Evolutionary conservation across 2,888 invertebrate species (phyloP).

Genomic region (Aelia acuminata): DNA sequence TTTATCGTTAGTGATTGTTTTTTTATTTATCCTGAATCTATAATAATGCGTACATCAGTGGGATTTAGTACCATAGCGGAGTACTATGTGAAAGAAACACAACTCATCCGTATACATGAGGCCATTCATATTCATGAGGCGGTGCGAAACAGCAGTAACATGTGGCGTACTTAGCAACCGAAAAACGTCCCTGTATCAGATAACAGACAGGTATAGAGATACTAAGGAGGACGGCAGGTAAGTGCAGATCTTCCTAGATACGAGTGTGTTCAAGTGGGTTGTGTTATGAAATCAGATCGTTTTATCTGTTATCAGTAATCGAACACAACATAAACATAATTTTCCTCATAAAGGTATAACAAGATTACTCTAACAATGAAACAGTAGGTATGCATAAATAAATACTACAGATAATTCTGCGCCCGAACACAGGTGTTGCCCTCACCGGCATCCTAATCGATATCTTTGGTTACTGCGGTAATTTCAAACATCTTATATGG

Average conservation of each 20-base stretch:
- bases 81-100: conserved; percentile 20
- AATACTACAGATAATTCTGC: background rate
- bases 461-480: background rate
- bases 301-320: background rate
- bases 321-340: background rate
- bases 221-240: background rate
- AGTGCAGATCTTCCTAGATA: background rate
- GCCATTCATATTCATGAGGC: conserved; percentile 29
- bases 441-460: background rate
- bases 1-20: too few relatives aligned
- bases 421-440: background rate
- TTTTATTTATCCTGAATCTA: too few relatives aligned
- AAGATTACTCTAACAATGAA: background rate
- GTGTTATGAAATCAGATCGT: background rate
- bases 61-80: background rate
- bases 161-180: background rate
- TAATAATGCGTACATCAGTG: background rate
- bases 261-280: background rate
- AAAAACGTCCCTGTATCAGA: background rate
- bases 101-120: conserved; percentile 40
- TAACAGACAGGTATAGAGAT: background rate
- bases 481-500: too few relatives aligned
- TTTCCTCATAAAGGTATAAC: background rate
- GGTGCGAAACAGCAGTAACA: background rate
- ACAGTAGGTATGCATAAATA: too few relatives aligned